These are phyloP conservation scores for Drosophila sordidapex DNA, from an alignment of 2,888 invertebrate species.

Conservation along the genomic window DNA sequence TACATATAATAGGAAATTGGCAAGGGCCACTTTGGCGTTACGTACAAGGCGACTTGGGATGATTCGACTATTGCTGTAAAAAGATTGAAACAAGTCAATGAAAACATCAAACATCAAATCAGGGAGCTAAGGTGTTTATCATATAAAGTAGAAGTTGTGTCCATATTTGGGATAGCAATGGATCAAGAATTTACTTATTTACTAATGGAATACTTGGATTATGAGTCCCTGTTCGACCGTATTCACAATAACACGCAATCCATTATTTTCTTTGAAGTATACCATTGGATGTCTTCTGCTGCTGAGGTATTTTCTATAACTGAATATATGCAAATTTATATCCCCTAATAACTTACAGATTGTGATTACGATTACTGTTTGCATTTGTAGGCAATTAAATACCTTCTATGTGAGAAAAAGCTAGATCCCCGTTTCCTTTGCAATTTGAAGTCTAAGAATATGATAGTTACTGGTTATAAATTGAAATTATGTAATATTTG, in stretches of 20 bases:
- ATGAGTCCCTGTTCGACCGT: background rate
- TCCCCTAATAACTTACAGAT: background rate
- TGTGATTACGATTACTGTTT: no score
- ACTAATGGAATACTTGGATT: background rate
- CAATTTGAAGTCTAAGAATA: conserved; percentile 8
- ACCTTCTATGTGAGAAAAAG: background rate
- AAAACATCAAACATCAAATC: background rate
- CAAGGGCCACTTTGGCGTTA: background rate
- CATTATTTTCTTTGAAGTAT: background rate
- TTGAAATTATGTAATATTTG: conserved; percentile 6
- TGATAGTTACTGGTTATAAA: background rate
- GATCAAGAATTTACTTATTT: background rate
- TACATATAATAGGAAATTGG: background rate
- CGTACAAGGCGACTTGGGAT: background rate
- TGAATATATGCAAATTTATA: background rate
- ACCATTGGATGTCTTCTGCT: background rate
- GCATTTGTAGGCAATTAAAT: background rate
- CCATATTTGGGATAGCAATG: background rate
- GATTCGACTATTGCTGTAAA: background rate
- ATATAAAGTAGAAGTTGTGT: rapidly evolving
- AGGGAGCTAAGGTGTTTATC: background rate
- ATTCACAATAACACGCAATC: background rate
- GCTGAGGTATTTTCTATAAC: background rate
- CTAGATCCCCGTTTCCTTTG: background rate
- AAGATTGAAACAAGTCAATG: background rate